phyloP scores from a whole-genome alignment of 1,140 invertebrate genomes.

The Chionoecetes opilio region DNA sequence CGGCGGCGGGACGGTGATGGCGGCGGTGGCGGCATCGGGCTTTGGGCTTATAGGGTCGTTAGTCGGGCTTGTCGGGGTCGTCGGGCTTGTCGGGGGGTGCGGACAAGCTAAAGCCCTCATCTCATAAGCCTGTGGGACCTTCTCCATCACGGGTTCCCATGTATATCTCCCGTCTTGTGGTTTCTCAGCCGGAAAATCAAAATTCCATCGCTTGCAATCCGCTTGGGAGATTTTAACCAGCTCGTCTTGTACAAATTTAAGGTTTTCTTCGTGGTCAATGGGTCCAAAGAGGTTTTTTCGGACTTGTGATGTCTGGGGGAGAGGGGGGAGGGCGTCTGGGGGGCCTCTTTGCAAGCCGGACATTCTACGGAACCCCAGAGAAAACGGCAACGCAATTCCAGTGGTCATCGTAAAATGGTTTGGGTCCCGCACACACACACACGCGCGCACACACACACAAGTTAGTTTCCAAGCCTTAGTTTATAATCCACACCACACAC shows the following conservation, averaged over 20 bases:
- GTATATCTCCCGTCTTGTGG: constrained; percentile 81
- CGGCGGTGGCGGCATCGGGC: no score
- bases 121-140: constrained; percentile 77
- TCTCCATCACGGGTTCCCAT: constrained; percentile 69
- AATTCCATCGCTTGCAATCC: constrained; percentile 85
- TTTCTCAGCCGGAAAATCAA: constrained; percentile 84
- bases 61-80: background rate
- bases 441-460: no score
- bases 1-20: no score
- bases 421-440: no score
- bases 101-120: constrained; percentile 60
- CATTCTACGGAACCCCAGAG: constrained; percentile 55
- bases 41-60: background rate
- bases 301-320: constrained; percentile 82
- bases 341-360: constrained; percentile 21
- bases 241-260: constrained; percentile 84
- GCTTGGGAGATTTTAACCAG: constrained; percentile 83
- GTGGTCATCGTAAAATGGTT: constrained; percentile 63
- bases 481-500: no score
- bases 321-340: constrained; percentile 33
- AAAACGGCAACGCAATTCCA: constrained; percentile 43
- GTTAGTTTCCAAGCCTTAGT: no score
- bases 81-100: background rate
- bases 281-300: constrained; percentile 85
- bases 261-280: constrained; percentile 85